Conservation (phyloP, 1,140 invertebrate species). For the Contarinia nasturtii region DNA sequence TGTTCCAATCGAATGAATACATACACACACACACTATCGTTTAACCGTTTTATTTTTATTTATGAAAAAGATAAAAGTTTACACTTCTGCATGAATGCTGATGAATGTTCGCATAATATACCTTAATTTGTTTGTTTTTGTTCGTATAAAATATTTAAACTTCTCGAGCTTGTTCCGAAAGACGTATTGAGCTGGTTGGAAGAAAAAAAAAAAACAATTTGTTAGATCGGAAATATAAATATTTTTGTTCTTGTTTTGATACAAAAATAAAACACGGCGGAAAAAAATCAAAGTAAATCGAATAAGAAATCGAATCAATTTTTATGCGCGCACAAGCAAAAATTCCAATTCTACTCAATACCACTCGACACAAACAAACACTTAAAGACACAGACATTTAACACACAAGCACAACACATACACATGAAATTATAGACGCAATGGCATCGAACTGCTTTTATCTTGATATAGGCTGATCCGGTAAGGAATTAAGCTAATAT, state of each 20-base stretch:
- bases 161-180: neutral
- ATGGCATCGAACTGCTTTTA: neutral
- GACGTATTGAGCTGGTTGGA: neutral
- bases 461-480: neutral
- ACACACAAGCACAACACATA: neutral
- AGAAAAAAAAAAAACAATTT: constrained; percentile 2
- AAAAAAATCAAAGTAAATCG: no score
- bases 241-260: neutral
- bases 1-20: constrained; percentile 8
- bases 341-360: constrained; percentile 1
- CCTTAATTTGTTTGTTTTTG: neutral
- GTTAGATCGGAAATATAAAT: no score
- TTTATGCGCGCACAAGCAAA: no score
- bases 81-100: neutral
- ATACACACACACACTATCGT: constrained; percentile 15
- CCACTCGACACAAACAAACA: neutral
- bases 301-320: no score
- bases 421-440: neutral
- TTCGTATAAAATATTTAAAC: neutral
- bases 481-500: neutral
- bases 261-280: no score
- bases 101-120: neutral
- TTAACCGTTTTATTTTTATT: constrained; percentile 4
- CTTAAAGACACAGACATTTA: neutral
- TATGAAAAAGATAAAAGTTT: no score